Evolutionary conservation across 1,140 invertebrate genomes (phyloP).

Genomic region (Drusus annulatus): DNA sequence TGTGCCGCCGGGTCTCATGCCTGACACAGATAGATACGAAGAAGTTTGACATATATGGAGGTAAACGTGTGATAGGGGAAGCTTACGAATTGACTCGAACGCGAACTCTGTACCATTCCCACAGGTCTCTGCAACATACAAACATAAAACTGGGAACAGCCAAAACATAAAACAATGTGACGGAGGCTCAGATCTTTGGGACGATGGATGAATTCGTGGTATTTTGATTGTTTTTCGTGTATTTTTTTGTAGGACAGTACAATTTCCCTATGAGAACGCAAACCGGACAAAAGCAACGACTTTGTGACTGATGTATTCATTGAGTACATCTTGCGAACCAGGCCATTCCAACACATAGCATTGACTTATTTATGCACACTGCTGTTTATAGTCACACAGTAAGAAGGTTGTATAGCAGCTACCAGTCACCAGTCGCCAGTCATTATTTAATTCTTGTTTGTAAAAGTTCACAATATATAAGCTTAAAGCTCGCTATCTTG

Average conservation of each 20-base stretch:
- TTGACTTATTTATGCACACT: too few relatives aligned
- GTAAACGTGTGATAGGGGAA: slow-evolving; percentile 53
- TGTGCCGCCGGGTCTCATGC: slow-evolving; percentile 2
- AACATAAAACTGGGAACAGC: slow-evolving; percentile 68
- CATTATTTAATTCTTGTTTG: too few relatives aligned
- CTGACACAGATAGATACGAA: slow-evolving; percentile 39
- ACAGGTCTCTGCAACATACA: slow-evolving; percentile 83
- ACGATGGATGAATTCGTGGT: slow-evolving; percentile 20
- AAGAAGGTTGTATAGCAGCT: too few relatives aligned
- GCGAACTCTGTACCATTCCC: slow-evolving; percentile 83
- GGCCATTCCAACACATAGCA: too few relatives aligned
- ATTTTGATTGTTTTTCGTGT: slow-evolving; percentile 57
- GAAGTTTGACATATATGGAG: slow-evolving; percentile 39
- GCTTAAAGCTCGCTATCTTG: too few relatives aligned
- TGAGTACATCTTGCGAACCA: too few relatives aligned
- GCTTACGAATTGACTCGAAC: slow-evolving; percentile 83
- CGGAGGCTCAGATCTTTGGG: slow-evolving; percentile 39
- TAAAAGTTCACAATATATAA: too few relatives aligned
- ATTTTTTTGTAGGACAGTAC: slow-evolving; percentile 42
- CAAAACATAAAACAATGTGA: slow-evolving; percentile 47
- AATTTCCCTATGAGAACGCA: slow-evolving; percentile 11
- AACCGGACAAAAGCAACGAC: background rate
- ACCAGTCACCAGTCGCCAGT: too few relatives aligned
- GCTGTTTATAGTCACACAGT: too few relatives aligned
- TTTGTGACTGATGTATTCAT: too few relatives aligned